These are phyloP conservation scores for Xenopus tropicalis DNA, from an alignment of 2,113 vertebrate species.

Conservation along the genomic window UCB_Xtro_10.0 CM004444.2:97725001-97725500, in stretches of 20 bases:
- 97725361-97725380: too few relatives aligned
- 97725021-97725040: slow-evolving; percentile 22
- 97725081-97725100: slow-evolving; percentile 31
- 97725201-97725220: slow-evolving; percentile 19
- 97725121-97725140: slow-evolving; percentile 10
- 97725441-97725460: too few relatives aligned
- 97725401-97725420: too few relatives aligned
- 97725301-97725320: too few relatives aligned
- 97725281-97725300: too few relatives aligned
- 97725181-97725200: slow-evolving; percentile 11
- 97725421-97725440: too few relatives aligned
- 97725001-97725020: slow-evolving; percentile 12
- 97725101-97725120: slow-evolving; percentile 16
- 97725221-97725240: slow-evolving; percentile 24
- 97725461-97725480: too few relatives aligned
- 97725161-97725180: slow-evolving; percentile 36
- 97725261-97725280: not conserved
- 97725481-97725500: too few relatives aligned
- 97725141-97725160: slow-evolving; percentile 15
- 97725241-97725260: not conserved
- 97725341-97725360: too few relatives aligned
- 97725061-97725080: slow-evolving; percentile 25
- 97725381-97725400: too few relatives aligned
- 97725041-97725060: not conserved
- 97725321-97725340: too few relatives aligned